A percentile compares a stretch with the other conserved stretches of the same genome.
phyloP scores from a whole-genome alignment of 2,113 vertebrate species.

The Cettia cetti region DNA sequence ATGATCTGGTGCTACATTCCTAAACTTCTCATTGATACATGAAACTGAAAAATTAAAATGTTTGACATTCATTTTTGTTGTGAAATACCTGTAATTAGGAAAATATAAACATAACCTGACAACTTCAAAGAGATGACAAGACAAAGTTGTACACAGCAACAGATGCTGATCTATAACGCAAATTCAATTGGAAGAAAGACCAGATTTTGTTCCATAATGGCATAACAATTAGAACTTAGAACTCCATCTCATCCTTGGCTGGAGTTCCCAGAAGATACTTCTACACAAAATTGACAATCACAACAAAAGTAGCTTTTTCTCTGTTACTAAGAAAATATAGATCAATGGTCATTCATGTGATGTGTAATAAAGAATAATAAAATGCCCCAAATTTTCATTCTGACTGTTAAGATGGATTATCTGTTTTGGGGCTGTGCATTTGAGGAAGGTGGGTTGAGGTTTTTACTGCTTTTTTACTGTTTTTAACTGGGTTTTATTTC shows the following conservation, averaged over 20 bases:
- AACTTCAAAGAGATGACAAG: not conserved
- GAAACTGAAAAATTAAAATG: not conserved
- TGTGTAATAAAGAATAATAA: not conserved
- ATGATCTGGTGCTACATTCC: not conserved
- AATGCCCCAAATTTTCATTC: not conserved
- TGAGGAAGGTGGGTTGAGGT: not conserved
- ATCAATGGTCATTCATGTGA: not conserved
- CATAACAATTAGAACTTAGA: not conserved
- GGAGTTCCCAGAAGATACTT: not conserved
- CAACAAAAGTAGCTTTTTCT: not conserved
- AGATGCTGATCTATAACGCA: not conserved
- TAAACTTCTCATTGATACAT: not conserved
- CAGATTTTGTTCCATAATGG: not conserved
- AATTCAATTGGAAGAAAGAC: not conserved
- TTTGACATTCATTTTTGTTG: not conserved
- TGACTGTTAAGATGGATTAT: not conserved
- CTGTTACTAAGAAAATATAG: not conserved
- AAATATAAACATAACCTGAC: not conserved
- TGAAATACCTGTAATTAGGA: not conserved
- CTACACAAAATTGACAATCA: not conserved
- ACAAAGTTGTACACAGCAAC: not conserved
- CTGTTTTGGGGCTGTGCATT: not conserved
- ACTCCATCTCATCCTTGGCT: not conserved
- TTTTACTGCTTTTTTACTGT: too few species aligned
- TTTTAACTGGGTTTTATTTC: accelerated